Base-by-base conservation (phyloP, 2,113 vertebrate genomes). In the Noturus placidus region DNA sequence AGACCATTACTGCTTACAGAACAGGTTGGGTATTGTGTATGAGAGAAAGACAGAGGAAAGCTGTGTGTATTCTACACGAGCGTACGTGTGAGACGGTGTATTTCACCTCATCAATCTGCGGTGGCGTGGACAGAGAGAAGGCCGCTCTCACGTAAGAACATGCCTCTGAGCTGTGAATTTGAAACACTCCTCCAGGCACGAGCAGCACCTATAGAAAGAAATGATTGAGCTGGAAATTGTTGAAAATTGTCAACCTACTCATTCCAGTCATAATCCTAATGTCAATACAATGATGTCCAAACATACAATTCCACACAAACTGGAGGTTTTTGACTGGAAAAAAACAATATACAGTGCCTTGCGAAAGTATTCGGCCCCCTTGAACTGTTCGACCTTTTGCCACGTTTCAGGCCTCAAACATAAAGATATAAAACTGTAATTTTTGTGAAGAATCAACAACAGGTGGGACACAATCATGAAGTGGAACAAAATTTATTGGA, bases 61-160 rank as follows among this genome's bases (percentile, higher is more conserved):
- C 3, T 35, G 50, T 30, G 46, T n/a, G 74, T 76, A 22, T 25
- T 74, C n/a, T 33, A 19, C 54, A n/a, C 85, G 33, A 65, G 56
- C 85, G 74, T 83, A 61, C 76, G 50, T 42, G 72, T 84, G 69
- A 59, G 4, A 27, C 0, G 87, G 89, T 89, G 93, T 88, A 97
- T 98, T 92, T 96, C 87, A 69, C 98, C 92, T 96, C 88, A 63
- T 99, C 97, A 15, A 99, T 99, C 90, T 98, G 95, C 65, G 96
- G 93, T 14, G 97, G 96, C 88, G 97, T 96, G 82, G 96, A 93
- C 22, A 95, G 87, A 65, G 98, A 99, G 89, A 97, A 99, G 54
- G 97, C 96, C 0, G 95, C 96, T 95, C 98, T 95, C 88, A 98
- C 94, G 0, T 97, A 98, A 1, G 97, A 92, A 88, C 95, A 96